Evolutionary conservation across 1,140 invertebrate species (phyloP), one percentile per base, ranked within the genome.

Genomic region (Diorhabda sublineata): DNA sequence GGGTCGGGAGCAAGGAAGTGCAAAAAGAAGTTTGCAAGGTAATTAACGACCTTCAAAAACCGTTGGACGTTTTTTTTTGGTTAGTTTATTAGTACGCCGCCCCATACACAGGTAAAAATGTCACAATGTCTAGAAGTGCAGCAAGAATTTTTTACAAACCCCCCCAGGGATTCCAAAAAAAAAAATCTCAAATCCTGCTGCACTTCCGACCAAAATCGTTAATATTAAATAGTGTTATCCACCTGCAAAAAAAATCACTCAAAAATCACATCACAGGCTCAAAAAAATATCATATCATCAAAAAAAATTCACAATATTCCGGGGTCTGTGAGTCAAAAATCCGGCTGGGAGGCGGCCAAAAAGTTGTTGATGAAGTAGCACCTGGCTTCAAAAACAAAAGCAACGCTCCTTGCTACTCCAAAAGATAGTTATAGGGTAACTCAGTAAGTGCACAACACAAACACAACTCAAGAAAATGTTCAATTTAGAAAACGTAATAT

Each of bases 51-150:
- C 83, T 82, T 85, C 84, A 85, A 85, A 86, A 84, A 74, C 66
- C 84, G 83, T 81, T 85, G 83, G 82, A 85, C 84, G 85, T 84
- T 78, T 76, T 26, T 26, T 26, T 66, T 73, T 70, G 61, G 68
- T 69, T 71, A 63, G 61, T 72, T 74, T 70, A 73, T 75, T 82
- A 82, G 84, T 87, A 86, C 86, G 85, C 83, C 83, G 85, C 86
- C 86, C 86, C 86, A 87, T 86, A 86, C 87, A 88, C 87, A 88
- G 84, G 84, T 84, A 88, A 88, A 87, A 88, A 87, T 87, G 87
- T 87, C 87, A 88, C 86, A 87, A 80, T 80, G 78, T 80, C 70
- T 71, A 64, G 63, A 69, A 75, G 76, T 67, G 76, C 65, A 74
- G 77, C 74, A 75, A 76, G 75, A 75, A 74, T 72, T 65, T 64